Evolutionary conservation across 1,140 invertebrate species (phyloP).

Genomic region (Ladona fulva): DNA sequence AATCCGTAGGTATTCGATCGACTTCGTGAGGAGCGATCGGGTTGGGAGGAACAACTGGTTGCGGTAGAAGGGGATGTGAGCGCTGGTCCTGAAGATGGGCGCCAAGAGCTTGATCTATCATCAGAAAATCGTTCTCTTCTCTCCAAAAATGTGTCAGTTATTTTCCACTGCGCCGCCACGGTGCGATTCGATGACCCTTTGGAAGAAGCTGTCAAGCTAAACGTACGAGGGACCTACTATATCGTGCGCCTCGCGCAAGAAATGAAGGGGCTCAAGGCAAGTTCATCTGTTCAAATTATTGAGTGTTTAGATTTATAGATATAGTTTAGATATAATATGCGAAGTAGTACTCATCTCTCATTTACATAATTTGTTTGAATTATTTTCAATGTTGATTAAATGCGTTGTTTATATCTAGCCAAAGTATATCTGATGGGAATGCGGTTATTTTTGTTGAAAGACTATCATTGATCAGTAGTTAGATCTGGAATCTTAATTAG

Average conservation of each 20-base stretch:
- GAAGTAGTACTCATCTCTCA: too few species aligned
- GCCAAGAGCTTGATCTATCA: slow-evolving; percentile 7
- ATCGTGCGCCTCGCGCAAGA: slow-evolving; percentile 29
- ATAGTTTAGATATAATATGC: too few species aligned
- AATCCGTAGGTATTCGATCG: slow-evolving; percentile 38
- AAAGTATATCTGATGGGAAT: too few species aligned
- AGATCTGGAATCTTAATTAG: too few species aligned
- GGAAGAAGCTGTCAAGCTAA: slow-evolving; percentile 30
- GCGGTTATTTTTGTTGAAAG: too few species aligned
- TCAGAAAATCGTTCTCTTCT: slow-evolving; percentile 10
- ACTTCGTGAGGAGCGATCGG: slow-evolving; percentile 34
- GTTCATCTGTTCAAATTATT: slow-evolving; percentile 15
- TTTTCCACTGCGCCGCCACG: slow-evolving; percentile 60
- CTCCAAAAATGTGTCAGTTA: slow-evolving; percentile 40
- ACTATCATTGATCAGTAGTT: too few species aligned
- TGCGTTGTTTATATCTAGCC: too few species aligned
- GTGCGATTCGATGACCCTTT: slow-evolving; percentile 56
- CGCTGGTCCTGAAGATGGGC: neutral
- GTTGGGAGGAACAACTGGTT: slow-evolving; percentile 28
- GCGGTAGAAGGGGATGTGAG: slow-evolving; percentile 21
- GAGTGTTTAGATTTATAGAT: too few species aligned
- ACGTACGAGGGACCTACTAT: slow-evolving; percentile 24
- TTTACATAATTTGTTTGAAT: too few species aligned
- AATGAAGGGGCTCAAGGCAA: slow-evolving; percentile 29
- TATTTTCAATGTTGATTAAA: too few species aligned